Evolutionary conservation across 2,888 invertebrate species (phyloP).

Genomic region (Tridacna crocea): DNA sequence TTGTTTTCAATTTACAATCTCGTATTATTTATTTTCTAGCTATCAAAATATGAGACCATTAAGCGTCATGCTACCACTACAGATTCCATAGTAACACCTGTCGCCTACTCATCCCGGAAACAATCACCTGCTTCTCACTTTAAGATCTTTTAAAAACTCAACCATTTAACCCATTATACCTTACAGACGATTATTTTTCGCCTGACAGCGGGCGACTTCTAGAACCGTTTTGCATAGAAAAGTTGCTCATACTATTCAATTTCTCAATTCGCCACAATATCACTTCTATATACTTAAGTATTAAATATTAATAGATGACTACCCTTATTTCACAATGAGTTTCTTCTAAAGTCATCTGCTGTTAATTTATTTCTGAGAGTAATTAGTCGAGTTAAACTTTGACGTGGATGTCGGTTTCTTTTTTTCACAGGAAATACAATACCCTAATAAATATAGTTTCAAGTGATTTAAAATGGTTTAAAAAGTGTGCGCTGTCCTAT

Average conservation of each 20-base stretch:
- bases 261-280: too few relatives aligned
- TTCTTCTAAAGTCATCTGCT: too few relatives aligned
- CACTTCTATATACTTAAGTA: too few relatives aligned
- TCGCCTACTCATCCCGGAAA: slow-evolving; percentile 1
- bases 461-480: slow-evolving; percentile 1
- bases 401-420: not conserved
- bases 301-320: too few relatives aligned
- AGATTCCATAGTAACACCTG: slow-evolving; percentile 4
- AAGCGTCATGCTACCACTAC: not conserved
- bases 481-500: slow-evolving; percentile 12
- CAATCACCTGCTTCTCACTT: not conserved
- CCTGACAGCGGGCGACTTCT: too few relatives aligned
- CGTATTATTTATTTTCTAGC: not conserved
- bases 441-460: not conserved
- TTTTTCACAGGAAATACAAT: slow-evolving; percentile 4
- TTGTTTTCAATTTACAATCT: too few relatives aligned
- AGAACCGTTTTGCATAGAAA: too few relatives aligned
- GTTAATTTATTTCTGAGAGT: too few relatives aligned
- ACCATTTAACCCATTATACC: not conserved
- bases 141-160: too few relatives aligned
- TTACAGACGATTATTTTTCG: not conserved
- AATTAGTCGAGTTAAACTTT: not conserved
- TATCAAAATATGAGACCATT: not conserved
- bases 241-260: too few relatives aligned
- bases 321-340: too few relatives aligned